Evolutionary conservation across 1,140 invertebrate species (phyloP).

Genomic region (Akabosia matsudoensis): DNA sequence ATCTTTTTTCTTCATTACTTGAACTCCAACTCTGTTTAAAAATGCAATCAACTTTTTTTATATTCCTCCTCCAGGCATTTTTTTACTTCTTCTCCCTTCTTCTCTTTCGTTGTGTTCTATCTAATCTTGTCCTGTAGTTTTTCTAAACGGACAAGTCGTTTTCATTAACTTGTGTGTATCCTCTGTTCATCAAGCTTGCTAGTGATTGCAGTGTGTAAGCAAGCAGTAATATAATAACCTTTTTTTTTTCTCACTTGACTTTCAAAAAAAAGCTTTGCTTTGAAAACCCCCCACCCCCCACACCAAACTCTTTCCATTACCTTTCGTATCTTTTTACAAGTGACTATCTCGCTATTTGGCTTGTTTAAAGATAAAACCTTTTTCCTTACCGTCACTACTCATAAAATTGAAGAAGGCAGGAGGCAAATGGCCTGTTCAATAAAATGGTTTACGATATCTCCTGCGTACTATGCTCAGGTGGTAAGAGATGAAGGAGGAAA

Average conservation of each 20-base stretch:
- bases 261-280: no score
- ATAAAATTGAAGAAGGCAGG: not conserved
- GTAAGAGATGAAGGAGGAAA: not conserved
- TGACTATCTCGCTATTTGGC: no score
- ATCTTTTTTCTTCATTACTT: no score
- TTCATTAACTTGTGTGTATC: slow-evolving; percentile 8
- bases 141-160: slow-evolving; percentile 14
- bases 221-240: no score
- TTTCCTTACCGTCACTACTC: no score
- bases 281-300: no score
- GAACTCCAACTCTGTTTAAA: not conserved
- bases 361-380: no score
- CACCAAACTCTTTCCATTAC: no score
- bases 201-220: no score
- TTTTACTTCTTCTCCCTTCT: not conserved
- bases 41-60: not conserved
- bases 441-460: not conserved
- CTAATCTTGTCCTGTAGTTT: not conserved
- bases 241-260: not conserved
- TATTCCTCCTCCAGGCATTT: not conserved
- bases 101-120: not conserved
- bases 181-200: not conserved
- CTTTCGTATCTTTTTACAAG: not conserved
- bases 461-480: not conserved
- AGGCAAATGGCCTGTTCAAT: slow-evolving; percentile 11